A percentile compares a stretch with the other conserved stretches of the same genome.
Conservation (phyloP, 1,140 invertebrate genomes). For the Spodoptera litura region DNA sequence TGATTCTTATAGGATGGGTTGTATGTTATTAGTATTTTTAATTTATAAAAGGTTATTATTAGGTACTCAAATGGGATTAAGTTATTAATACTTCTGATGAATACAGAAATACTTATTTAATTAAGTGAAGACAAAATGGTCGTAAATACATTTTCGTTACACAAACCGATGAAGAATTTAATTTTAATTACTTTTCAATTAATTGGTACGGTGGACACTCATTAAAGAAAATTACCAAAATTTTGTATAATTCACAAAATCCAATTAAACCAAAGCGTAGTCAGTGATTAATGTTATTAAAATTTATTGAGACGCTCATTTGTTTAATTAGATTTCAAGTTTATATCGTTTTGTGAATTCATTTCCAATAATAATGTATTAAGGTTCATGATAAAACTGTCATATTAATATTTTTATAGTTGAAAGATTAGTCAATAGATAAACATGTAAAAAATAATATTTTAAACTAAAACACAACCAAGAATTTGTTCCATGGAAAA, state of each 20-base stretch:
- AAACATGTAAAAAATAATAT: too few species aligned
- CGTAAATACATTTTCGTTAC: background rate
- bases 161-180: background rate
- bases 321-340: background rate
- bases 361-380: background rate
- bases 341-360: too few species aligned
- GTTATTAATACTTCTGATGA: too few species aligned
- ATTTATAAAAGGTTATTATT: too few species aligned
- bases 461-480: too few species aligned
- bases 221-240: background rate
- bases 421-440: too few species aligned
- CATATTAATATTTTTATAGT: too few species aligned
- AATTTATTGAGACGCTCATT: background rate
- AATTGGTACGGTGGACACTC: background rate
- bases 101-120: too few species aligned
- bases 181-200: slow-evolving; percentile 16
- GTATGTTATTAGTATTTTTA: too few species aligned
- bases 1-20: too few species aligned
- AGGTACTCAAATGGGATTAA: too few species aligned
- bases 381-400: too few species aligned
- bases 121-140: background rate
- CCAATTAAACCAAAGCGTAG: background rate
- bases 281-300: background rate
- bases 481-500: background rate
- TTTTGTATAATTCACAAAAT: slow-evolving; percentile 1